Evolutionary conservation across 2,797 vertebrate genomes (phyloP).

Genomic region (Characodon lateralis): DNA sequence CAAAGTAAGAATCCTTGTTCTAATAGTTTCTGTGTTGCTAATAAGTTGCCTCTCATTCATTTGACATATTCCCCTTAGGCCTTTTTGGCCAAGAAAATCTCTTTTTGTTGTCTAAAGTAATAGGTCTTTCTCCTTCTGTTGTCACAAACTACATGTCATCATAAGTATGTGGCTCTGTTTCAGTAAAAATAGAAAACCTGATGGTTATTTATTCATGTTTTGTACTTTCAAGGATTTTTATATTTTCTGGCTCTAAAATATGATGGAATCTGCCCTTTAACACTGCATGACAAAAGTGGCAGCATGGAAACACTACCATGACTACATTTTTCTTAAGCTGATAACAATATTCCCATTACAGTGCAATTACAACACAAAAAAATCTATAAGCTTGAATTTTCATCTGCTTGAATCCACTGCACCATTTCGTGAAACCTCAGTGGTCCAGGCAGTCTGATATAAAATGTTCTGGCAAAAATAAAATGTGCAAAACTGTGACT

Average conservation of each 20-base stretch:
- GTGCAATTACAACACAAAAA: not conserved
- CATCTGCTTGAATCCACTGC: not conserved
- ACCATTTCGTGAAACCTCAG: not conserved
- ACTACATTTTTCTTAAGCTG: not conserved
- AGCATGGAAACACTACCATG: not conserved
- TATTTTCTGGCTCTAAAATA: not conserved
- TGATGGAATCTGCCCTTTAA: not conserved
- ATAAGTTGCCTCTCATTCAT: not conserved
- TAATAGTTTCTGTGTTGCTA: not conserved
- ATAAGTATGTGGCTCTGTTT: too few relatives aligned
- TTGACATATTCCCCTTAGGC: not conserved
- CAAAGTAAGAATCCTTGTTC: not conserved
- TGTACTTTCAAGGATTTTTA: not conserved
- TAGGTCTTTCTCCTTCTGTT: not conserved
- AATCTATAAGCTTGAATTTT: not conserved
- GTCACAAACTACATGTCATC: too few relatives aligned
- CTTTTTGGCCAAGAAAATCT: not conserved
- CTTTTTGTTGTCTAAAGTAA: not conserved
- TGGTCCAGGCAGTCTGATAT: not conserved
- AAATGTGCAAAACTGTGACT: not conserved
- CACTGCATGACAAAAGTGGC: not conserved
- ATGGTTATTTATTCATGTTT: not conserved
- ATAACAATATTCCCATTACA: not conserved
- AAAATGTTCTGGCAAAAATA: not conserved
- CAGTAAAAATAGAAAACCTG: not conserved